Evolutionary conservation across 2,113 vertebrate species (phyloP), one percentile per base, ranked within the genome.

Genomic region (Barnardius zonarius): DNA sequence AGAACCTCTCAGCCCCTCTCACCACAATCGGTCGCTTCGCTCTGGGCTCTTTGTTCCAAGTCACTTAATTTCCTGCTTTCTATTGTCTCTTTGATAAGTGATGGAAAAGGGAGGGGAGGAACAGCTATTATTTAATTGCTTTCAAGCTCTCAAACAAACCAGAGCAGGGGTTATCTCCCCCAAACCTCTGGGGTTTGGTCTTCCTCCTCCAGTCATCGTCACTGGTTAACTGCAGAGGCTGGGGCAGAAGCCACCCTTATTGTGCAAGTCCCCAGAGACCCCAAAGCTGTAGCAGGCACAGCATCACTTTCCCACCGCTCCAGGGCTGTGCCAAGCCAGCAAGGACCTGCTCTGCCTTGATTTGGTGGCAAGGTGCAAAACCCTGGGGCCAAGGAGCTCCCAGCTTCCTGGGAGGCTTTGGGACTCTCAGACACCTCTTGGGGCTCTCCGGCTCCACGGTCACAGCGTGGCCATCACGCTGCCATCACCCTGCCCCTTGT

Each of bases 1-100:
- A 57, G 95, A 33, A 46, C 66, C 77, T 88, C 41, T 13, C 24
- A 44, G 85, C 63, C 48, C 54, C 37, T 70, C 54, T 63, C 17
- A 49, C 59, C 12, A 27, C 68, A 16, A 68, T 81, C 82, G 6
- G 69, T 77, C 31, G 68, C 57, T 33, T 59, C 3, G 2, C 55
- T 39, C 73, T 7, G 13, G 62, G 84, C 75, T 94, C 94, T 97
- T 97, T 96, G 93, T 96, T 94, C 94, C 11, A 88, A 93, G 74
- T 44, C 89, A 91, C 81, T 88, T 84, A 79, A 95, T 96, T 97
- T 91, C 95, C 96, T 95, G 83, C 82, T 78, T 83, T 92, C 94
- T 52, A 81, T 95, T 96, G 92, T 96, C 90, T 83, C 92, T 74
- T 28, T 67, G 88, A 79, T 93, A 83, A 75, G 49, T 3, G 86